phyloP scores from a whole-genome alignment of 53 echinoderm and acorn worm genomes.

The Holothuria scabra region DNA sequence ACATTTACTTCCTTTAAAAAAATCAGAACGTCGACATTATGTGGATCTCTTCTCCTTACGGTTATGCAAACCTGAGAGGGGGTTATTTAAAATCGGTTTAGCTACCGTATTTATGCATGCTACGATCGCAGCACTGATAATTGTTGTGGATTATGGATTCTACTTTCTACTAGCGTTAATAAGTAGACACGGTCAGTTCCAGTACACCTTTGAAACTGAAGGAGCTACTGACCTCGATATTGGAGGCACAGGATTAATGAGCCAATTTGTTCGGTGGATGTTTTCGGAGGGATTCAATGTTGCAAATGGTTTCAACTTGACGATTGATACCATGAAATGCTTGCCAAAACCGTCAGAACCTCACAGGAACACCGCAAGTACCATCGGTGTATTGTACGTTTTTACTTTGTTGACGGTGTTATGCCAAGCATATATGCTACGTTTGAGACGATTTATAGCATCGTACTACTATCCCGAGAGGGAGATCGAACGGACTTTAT shows the following conservation, averaged over 20 bases:
- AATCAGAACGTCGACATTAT: conserved; percentile 70
- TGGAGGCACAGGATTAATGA: conserved; percentile 67
- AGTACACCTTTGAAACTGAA: conserved; percentile 67
- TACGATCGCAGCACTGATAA: conserved; percentile 69
- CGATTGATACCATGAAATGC: conserved; percentile 74
- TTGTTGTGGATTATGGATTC: conserved; percentile 82
- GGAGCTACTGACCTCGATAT: conserved; percentile 66
- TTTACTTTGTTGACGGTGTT: conserved; percentile 75
- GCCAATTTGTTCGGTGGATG: conserved; percentile 64
- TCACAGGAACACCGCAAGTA: conserved; percentile 56
- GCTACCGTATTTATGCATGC: conserved; percentile 77
- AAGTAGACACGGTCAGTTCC: conserved; percentile 68
- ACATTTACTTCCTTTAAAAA: conserved; percentile 79
- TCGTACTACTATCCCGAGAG: conserved; percentile 89
- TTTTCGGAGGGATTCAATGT: conserved; percentile 82
- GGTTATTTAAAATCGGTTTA: conserved; percentile 78
- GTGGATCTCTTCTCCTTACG: conserved; percentile 72
- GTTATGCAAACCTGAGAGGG: conserved; percentile 76
- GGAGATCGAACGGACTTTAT: conserved; percentile 76
- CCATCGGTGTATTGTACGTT: conserved; percentile 74
- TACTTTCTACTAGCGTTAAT: conserved; percentile 74
- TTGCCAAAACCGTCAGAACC: conserved; percentile 70
- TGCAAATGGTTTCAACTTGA: conserved; percentile 64
- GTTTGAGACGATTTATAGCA: conserved; percentile 78
- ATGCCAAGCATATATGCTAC: conserved; percentile 83